These are phyloP conservation scores for Pyxicephalus adspersus DNA, from an alignment of 2,113 vertebrate species.

Conservation along the genomic window DNA sequence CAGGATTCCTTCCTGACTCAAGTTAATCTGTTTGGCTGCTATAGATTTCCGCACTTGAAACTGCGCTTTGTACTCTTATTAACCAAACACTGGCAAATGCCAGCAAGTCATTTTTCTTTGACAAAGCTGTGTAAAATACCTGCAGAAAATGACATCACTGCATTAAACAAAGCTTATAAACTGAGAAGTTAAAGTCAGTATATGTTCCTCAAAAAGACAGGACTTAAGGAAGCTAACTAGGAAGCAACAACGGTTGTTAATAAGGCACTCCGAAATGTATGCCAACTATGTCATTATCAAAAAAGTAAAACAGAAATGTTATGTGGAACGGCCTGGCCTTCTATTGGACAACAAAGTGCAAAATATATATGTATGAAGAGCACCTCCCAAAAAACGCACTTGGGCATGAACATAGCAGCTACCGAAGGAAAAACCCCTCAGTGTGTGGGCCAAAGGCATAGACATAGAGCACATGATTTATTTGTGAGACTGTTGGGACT, in stretches of 20 bases:
- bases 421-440: conserved; percentile 37
- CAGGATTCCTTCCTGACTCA: too few relatives aligned
- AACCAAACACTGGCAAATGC: background rate
- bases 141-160: background rate
- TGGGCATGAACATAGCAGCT: conserved; percentile 51
- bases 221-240: conserved; percentile 31
- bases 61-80: too few relatives aligned
- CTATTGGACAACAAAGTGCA: conserved; percentile 53
- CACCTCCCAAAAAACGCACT: conserved; percentile 34
- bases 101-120: background rate
- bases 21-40: too few relatives aligned
- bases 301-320: conserved; percentile 50
- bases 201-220: background rate
- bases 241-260: conserved; percentile 27
- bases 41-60: too few relatives aligned
- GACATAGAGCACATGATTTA: background rate
- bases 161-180: background rate
- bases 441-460: conserved; percentile 45
- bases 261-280: conserved; percentile 52
- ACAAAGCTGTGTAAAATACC: conserved; percentile 14
- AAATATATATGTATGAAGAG: conserved; percentile 19
- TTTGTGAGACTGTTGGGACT: conserved; percentile 1
- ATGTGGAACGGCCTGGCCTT: conserved; percentile 41
- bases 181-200: background rate
- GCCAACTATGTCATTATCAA: conserved; percentile 18